Conservation (phyloP, 2,113 vertebrate species). For the Pelusios castaneus region DNA sequence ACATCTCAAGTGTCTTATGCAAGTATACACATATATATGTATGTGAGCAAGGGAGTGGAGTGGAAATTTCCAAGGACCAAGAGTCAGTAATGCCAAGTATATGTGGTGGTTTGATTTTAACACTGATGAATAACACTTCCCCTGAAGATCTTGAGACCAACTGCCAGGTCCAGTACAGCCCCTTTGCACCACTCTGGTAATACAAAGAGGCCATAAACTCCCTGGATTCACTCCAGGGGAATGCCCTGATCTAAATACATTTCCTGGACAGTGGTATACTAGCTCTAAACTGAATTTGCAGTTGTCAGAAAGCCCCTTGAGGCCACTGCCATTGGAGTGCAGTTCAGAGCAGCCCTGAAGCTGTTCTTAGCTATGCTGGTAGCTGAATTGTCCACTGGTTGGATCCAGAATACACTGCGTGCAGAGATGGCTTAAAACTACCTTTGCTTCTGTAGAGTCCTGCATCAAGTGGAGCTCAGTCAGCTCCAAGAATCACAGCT, state of each 20-base stretch:
- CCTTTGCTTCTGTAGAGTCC: neutral
- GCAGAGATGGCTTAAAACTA: neutral
- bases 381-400: neutral
- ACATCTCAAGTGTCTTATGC: neutral
- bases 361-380: neutral
- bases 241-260: neutral
- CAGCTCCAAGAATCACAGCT: neutral
- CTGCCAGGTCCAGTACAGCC: neutral
- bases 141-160: no score
- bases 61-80: neutral
- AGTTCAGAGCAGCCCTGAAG: neutral
- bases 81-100: neutral
- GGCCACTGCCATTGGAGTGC: neutral
- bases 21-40: neutral
- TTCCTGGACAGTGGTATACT: neutral
- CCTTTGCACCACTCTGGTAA: neutral
- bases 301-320: neutral
- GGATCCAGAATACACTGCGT: neutral
- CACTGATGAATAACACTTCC: no score
- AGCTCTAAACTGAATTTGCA: neutral
- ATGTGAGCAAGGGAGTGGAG: neutral
- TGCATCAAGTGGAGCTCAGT: neutral
- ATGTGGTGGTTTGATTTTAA: neutral
- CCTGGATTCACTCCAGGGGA: neutral
- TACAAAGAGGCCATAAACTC: neutral